phyloP scores from a whole-genome alignment of 2,888 invertebrate genomes.

The Erebia aethiops region DNA sequence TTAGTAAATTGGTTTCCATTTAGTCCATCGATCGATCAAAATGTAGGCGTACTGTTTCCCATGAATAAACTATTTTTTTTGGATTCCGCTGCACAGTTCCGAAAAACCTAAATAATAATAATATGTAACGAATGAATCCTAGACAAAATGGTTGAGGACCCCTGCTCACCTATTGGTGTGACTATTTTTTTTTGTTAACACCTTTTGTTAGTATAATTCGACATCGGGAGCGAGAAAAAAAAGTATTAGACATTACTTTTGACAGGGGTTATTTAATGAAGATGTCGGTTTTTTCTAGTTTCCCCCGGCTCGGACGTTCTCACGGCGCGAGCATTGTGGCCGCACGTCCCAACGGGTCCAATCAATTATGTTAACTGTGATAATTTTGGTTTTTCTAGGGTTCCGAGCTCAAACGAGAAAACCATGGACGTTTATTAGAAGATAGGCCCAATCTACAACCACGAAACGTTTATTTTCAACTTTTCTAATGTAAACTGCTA shows the following conservation, averaged over 20 bases:
- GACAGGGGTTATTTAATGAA: slow-evolving; percentile 83
- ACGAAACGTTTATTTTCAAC: no score
- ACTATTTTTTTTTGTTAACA: slow-evolving; percentile 77
- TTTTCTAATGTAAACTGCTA: no score
- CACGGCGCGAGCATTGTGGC: slow-evolving; percentile 72
- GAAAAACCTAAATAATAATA: neutral
- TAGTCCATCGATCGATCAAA: no score
- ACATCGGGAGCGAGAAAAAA: slow-evolving; percentile 78
- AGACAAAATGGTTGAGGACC: slow-evolving; percentile 66
- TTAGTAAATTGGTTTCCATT: no score
- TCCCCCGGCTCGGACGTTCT: slow-evolving; percentile 57
- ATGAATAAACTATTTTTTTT: neutral
- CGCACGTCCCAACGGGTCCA: slow-evolving; percentile 76
- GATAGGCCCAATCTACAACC: no score
- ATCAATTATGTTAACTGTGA: slow-evolving; percentile 81
- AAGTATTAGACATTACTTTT: slow-evolving; percentile 76
- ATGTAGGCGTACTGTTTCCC: no score
- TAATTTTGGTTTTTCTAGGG: slow-evolving; percentile 60
- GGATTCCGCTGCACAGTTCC: no score
- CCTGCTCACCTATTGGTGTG: slow-evolving; percentile 59
- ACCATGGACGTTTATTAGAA: neutral
- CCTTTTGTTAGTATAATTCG: slow-evolving; percentile 82
- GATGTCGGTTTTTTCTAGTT: slow-evolving; percentile 66
- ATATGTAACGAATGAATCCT: slow-evolving; percentile 27
- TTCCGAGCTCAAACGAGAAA: neutral